A percentile compares a stretch with the other conserved stretches of the same genome.
These are phyloP conservation scores for Exephanes ischioxanthus DNA, from an alignment of 2,888 invertebrate species.

Conservation along the genomic window DNA sequence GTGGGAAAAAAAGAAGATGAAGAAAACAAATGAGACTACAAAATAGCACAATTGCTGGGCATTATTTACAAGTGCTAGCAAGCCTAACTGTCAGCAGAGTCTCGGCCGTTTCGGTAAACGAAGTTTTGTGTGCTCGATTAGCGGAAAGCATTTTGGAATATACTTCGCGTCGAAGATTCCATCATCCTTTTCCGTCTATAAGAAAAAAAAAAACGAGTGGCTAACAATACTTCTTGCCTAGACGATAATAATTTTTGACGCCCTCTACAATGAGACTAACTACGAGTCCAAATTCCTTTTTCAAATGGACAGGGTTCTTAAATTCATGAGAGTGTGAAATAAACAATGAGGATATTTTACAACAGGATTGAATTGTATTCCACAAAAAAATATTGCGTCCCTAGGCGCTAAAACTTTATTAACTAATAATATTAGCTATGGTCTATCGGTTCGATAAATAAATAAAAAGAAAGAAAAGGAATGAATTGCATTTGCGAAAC, in stretches of 20 bases:
- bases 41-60: slow-evolving; percentile 84
- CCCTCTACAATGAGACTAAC: slow-evolving; percentile 78
- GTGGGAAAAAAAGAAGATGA: slow-evolving; percentile 52
- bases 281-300: slow-evolving; percentile 79
- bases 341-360: slow-evolving; percentile 65
- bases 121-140: slow-evolving; percentile 51
- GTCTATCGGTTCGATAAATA: slow-evolving; percentile 63
- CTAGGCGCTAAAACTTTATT: slow-evolving; percentile 67
- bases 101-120: slow-evolving; percentile 68
- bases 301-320: slow-evolving; percentile 78
- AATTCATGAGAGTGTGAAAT: slow-evolving; percentile 60
- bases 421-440: slow-evolving; percentile 67
- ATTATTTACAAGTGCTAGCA: slow-evolving; percentile 84
- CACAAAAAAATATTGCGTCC: slow-evolving; percentile 66
- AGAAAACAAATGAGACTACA: slow-evolving; percentile 63
- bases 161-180: slow-evolving; percentile 29
- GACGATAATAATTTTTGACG: slow-evolving; percentile 81
- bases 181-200: slow-evolving; percentile 10
- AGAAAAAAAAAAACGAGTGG: slow-evolving; percentile 31
- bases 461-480: slow-evolving; percentile 36
- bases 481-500: slow-evolving; percentile 62
- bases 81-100: slow-evolving; percentile 82
- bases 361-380: slow-evolving; percentile 68
- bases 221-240: slow-evolving; percentile 77
- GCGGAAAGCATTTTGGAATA: slow-evolving; percentile 15